Base-by-base conservation (phyloP, 2,113 vertebrate species). In the Centrocercus urophasianus region DNA sequence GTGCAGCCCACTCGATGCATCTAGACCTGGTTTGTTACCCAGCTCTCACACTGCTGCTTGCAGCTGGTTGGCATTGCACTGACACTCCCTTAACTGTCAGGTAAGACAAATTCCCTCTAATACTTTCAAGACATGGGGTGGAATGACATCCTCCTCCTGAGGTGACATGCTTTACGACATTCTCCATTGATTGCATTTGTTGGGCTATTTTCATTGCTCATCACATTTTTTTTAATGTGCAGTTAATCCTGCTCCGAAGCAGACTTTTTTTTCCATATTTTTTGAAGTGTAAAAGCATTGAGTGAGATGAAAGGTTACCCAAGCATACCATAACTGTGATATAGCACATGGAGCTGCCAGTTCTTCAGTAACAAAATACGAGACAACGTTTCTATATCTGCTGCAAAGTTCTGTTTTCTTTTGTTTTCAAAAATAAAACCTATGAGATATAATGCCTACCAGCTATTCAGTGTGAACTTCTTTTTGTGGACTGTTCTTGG, bases 361-460 rank as follows among this genome's bases (percentile, higher is more conserved):
- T 78, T 91, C 83, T 85, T 73, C 73, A 76, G 36, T 36, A 86
- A 83, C 24, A 69, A 84, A 86, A 54, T 40, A 83, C 0, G 0
- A 83, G 86, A 86, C 71, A 74, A 74, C 8, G 0, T 94, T 92
- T 64, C 77, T 93, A 17, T 90, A 79, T 90, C 90, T 90, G 69
- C 83, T 88, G 86, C 92, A 70, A 86, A 94, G 73, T 93, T 89
- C 88, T 95, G 59, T 77, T 94, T 86, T 93, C 82, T 74, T 94
- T 94, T 95, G 69, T 95, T 94, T 88, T 92, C 76, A 82, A 93
- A 93, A 97, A 95, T 95, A 95, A 97, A 95, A 79, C 66, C 57
- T 91, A 0, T 65, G 40, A 86, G 88, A 86, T 75, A 18, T 6
- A 86, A 95, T 10, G 6, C 83, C 70, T 92, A 28, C 83, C 40